Evolutionary conservation across 2,888 invertebrate genomes (phyloP).

Genomic region (Drosophila trichaetosa): DNA sequence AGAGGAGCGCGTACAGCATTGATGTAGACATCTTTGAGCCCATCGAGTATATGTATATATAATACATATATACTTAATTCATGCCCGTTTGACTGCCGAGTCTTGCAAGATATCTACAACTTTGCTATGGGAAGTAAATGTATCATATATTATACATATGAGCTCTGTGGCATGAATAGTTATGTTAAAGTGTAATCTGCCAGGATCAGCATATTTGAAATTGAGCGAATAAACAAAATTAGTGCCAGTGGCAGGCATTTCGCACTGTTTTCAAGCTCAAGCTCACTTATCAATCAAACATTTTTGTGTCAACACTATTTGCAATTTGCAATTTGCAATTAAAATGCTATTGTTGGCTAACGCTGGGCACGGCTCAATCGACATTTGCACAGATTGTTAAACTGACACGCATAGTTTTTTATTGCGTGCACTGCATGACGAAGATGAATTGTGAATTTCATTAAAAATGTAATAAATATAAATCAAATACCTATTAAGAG

Average conservation of each 20-base stretch:
- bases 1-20: neutral
- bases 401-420: conserved; percentile 48
- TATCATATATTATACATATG: neutral
- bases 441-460: conserved; percentile 54
- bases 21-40: neutral
- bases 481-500: conserved; percentile 56
- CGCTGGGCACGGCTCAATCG: conserved; percentile 54
- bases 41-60: neutral
- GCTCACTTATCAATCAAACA: conserved; percentile 29
- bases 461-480: conserved; percentile 50
- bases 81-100: neutral
- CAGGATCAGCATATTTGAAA: conserved; percentile 22
- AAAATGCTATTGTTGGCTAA: conserved; percentile 69
- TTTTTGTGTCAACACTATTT: conserved; percentile 28
- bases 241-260: conserved; percentile 20
- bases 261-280: neutral
- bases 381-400: conserved; percentile 46
- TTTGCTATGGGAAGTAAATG: neutral
- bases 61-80: neutral
- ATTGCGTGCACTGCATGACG: conserved; percentile 36
- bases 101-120: neutral
- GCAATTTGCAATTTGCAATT: conserved; percentile 75
- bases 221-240: conserved; percentile 10
- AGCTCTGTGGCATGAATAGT: neutral
- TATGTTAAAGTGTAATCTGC: neutral